These are phyloP conservation scores for Eupithecia dodoneata DNA, from an alignment of 2,888 invertebrate genomes.

Conservation along the genomic window DNA sequence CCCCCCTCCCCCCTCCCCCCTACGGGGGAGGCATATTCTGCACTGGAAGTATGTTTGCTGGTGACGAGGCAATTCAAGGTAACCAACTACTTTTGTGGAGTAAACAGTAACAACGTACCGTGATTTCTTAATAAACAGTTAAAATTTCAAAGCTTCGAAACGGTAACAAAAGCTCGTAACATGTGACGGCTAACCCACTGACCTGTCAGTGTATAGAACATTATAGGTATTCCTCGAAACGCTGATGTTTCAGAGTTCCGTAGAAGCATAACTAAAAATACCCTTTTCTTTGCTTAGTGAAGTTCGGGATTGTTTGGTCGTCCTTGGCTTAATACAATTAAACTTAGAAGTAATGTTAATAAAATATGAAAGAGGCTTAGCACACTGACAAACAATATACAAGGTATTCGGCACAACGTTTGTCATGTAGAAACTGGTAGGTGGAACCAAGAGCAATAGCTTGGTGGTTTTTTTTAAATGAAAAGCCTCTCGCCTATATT, in stretches of 20 bases:
- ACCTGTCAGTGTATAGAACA: not conserved
- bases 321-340: not conserved
- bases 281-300: not conserved
- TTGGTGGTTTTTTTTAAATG: too few species aligned
- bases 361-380: not conserved
- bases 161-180: not conserved
- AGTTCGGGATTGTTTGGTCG: not conserved
- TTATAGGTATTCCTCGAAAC: constrained; percentile 8
- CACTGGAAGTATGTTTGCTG: not conserved
- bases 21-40: not conserved
- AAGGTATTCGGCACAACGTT: too few species aligned
- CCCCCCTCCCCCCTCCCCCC: too few species aligned
- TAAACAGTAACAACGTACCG: not conserved
- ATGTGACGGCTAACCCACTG: constrained; percentile 1
- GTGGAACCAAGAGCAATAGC: too few species aligned
- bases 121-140: not conserved
- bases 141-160: not conserved
- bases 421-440: too few species aligned
- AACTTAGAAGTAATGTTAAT: not conserved
- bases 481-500: too few species aligned
- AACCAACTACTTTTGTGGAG: not conserved
- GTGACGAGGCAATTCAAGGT: not conserved
- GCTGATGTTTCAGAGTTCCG: not conserved
- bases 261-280: not conserved
- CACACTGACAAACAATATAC: too few species aligned